Base-by-base conservation (phyloP, 2,888 invertebrate species). In the Pachydiplax longipennis region DNA sequence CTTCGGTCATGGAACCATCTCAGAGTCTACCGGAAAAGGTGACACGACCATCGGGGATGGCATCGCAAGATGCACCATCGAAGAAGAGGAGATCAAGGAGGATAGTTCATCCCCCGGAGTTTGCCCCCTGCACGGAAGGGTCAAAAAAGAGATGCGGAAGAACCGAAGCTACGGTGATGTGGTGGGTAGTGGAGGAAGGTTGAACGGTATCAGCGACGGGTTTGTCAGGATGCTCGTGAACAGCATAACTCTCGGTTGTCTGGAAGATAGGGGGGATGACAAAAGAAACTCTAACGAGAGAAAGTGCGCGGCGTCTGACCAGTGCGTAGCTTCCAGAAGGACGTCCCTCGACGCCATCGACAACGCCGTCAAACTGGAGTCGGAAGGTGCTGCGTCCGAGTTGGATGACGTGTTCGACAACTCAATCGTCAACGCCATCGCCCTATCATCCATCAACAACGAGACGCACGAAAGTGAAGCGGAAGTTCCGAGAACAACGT, bases 401-500 rank as follows among this genome's bases (percentile, higher is more conserved):
- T 73, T 73, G 73, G 87, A 87, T 13, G 61, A 87, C 35, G 87
- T 61, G 22, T 58, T 83, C 15, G 35, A 58, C 58, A 35, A 35
- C 31, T 53, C 35, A 15, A 35, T 12, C 61, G 87, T n/a, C n/a
- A 61, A 58, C 10, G 82, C 82, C 15, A 48, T 83, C 4, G 61
- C 61, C 10, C 13, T 87, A 13, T 87, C 87, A n/a, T 87, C 87
- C n/a, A 18, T 87, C 61, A 61, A 61, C 22, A 87, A 87, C 37
- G 87, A 87, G 37, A 87, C 87, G 22, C 87, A 87, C 10, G 87
- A 87, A 37, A 87, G 87, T 61, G 87, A 87, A 6, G 87, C 87
- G 58, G 87, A 87, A n/a, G 58, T n/a, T 3, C 35, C 65, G 10
- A 22, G 61, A 22, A 8, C 35, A 1, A 6, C 65, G 0, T 61